Base-by-base conservation (phyloP, 1,140 invertebrate genomes). In the Drosophila novamexicana region DNA sequence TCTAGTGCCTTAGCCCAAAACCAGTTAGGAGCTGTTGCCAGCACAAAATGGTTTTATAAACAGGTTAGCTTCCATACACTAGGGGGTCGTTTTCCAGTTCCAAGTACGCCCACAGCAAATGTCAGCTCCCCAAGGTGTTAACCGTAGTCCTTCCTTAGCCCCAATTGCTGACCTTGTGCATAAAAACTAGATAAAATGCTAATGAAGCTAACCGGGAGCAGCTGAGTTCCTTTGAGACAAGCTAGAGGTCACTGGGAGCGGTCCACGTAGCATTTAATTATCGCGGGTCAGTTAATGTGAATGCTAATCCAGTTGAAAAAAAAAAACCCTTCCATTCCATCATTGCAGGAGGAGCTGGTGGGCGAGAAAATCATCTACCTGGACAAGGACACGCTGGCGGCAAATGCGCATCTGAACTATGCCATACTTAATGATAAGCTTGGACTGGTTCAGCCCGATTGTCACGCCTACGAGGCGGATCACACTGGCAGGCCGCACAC, bases 381-480 rank as follows among this genome's bases (percentile, higher is more conserved):
- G 56, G 91, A 92, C 75, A 88, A 88, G 65, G 91, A 92, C 68
- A 84, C 91, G 10, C 47, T 92, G 44, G 78, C 61, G 37, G 74
- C 89, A 12, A 92, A 92, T 65, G 65, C 44, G 29, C 58, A 92
- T 64, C 65, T 88, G 8, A 76, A 53, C 12, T 92, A 92, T 58
- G 66, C 78, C 65, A 77, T 92, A 16, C 67, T 84, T 6, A 91
- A 92, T 16, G 91, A 92, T 50, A 67, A 74, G 2, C 63, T 71
- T 7, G 73, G 62, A 14, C 40, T 92, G 1, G 36, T 92, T 6
- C 75, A 54, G 8, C 77, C 91, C 18, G 73, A 78, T 22, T 92
- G 91, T 34, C 86, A 90, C 61, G 82, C 77, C 68, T 92, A 91
- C 49, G 91, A 91, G 57, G 75, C 88, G n/a, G 91, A 92, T 83